A percentile compares a stretch with the other conserved stretches of the same genome.
These are phyloP conservation scores for Homarus gammarus DNA, from an alignment of 2,888 invertebrate genomes.

Conservation along the genomic window DNA sequence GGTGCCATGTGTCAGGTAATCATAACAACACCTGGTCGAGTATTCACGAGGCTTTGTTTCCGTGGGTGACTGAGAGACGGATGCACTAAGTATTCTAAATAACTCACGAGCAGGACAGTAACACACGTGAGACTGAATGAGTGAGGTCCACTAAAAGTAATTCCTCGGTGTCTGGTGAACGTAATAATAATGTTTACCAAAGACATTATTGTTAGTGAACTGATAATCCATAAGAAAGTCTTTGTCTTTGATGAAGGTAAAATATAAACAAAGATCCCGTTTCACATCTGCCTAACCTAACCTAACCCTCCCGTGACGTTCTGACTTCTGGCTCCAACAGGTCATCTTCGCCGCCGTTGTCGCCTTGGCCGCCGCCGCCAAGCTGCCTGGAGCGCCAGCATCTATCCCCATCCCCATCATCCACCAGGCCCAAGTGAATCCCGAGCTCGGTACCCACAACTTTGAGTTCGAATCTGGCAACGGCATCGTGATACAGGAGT, in stretches of 20 bases:
- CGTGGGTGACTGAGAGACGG: too few relatives aligned
- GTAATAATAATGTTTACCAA: too few relatives aligned
- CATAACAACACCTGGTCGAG: too few relatives aligned
- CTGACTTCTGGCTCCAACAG: neutral
- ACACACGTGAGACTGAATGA: too few relatives aligned
- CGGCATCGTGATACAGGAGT: slow-evolving; percentile 18
- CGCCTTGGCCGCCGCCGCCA: slow-evolving; percentile 13
- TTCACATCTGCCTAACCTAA: neutral
- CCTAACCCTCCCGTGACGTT: neutral
- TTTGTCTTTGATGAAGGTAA: neutral
- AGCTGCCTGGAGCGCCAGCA: neutral
- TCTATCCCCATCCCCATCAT: slow-evolving; percentile 31
- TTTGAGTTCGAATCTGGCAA: slow-evolving; percentile 36
- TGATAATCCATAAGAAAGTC: neutral
- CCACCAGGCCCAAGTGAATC: slow-evolving; percentile 6
- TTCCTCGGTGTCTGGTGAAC: too few relatives aligned
- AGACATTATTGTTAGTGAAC: neutral
- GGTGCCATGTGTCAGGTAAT: too few relatives aligned
- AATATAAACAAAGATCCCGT: neutral
- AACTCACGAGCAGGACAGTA: too few relatives aligned
- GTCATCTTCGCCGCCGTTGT: slow-evolving; percentile 16
- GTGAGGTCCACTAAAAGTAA: too few relatives aligned
- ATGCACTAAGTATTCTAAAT: too few relatives aligned
- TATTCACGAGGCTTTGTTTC: too few relatives aligned
- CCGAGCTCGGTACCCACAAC: slow-evolving; percentile 34